These are phyloP conservation scores for Pseudorhiza aurosa DNA, from an alignment of 30 jellyfish, hydroid and myxozoan species.

Conservation along the genomic window DNA sequence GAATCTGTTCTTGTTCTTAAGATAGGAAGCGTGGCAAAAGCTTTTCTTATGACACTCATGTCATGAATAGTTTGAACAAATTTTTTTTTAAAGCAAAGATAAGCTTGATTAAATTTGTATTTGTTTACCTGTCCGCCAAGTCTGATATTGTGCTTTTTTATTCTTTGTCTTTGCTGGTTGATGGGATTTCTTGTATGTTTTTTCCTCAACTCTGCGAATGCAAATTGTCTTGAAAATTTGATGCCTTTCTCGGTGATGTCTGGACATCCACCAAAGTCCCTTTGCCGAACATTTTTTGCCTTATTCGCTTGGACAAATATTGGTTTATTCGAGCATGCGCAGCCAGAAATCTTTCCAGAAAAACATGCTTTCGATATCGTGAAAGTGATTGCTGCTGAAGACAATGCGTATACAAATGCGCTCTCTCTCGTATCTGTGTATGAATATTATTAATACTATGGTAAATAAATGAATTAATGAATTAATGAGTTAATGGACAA, in stretches of 20 bases:
- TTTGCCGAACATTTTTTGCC: slow-evolving; percentile 47
- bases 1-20: too few relatives aligned
- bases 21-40: too few relatives aligned
- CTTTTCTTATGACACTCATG: too few relatives aligned
- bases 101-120: background rate
- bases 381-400: slow-evolving; percentile 90
- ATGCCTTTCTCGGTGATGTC: slow-evolving; percentile 65
- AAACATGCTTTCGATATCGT: slow-evolving; percentile 86
- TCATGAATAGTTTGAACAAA: too few relatives aligned
- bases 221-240: slow-evolving; percentile 73
- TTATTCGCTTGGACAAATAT: slow-evolving; percentile 64
- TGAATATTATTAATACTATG: too few relatives aligned
- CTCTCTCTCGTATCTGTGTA: slow-evolving; percentile 89
- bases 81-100: too few relatives aligned
- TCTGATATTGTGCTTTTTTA: slow-evolving; percentile 77
- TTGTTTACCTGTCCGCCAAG: slow-evolving; percentile 83
- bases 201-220: slow-evolving; percentile 76
- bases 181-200: slow-evolving; percentile 48
- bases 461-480: too few relatives aligned
- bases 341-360: slow-evolving; percentile 80
- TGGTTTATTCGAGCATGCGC: slow-evolving; percentile 76
- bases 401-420: slow-evolving; percentile 83
- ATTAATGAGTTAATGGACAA: too few relatives aligned
- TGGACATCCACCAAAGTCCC: slow-evolving; percentile 86
- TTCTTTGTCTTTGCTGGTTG: slow-evolving; percentile 50